Evolutionary conservation across 2,888 invertebrate genomes (phyloP).

Genomic region (Galeopsomyia nigrocyanea): DNA sequence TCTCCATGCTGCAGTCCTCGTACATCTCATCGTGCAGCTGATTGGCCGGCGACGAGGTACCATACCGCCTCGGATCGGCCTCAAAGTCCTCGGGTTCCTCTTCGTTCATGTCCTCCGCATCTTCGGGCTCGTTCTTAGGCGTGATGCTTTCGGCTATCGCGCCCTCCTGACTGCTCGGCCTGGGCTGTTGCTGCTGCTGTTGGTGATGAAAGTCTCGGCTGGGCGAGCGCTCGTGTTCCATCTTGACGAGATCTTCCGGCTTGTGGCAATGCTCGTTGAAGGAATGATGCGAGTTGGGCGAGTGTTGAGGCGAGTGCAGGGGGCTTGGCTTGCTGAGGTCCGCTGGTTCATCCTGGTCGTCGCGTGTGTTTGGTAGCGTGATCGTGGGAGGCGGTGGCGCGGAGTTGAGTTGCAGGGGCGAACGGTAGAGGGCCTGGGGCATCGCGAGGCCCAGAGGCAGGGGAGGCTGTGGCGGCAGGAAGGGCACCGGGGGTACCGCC

Average conservation of each 20-base stretch:
- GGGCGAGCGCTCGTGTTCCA: conserved; percentile 56
- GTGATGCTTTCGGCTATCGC: conserved; percentile 71
- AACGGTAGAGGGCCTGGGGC: conserved; percentile 74
- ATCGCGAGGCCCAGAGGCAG: conserved; percentile 65
- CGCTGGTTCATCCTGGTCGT: conserved; percentile 83
- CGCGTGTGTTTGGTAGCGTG: conserved; percentile 65
- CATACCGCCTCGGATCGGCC: conserved; percentile 59
- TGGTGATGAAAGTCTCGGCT: conserved; percentile 18
- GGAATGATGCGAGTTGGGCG: conserved; percentile 65
- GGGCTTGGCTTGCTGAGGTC: conserved; percentile 79
- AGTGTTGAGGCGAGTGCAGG: conserved; percentile 43
- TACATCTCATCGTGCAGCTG: conserved; percentile 74
- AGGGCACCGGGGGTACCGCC: conserved; percentile 68
- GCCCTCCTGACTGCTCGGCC: conserved; percentile 56
- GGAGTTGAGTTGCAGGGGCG: conserved; percentile 72
- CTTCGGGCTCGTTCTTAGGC: conserved; percentile 76
- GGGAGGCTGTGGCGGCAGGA: conserved; percentile 76
- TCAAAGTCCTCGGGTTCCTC: conserved; percentile 73
- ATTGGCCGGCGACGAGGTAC: conserved; percentile 68
- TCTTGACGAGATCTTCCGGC: conserved; percentile 57
- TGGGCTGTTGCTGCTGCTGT: conserved; percentile 58
- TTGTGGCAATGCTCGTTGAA: conserved; percentile 47
- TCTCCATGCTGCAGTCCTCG: conserved; percentile 84
- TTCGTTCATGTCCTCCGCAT: conserved; percentile 72
- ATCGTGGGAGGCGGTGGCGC: conserved; percentile 12